Percentiles rank a stretch among this genome's conserved stretches.
phyloP scores from a whole-genome alignment of 2,888 invertebrate genomes.

The Philopedon plagiatum region DNA sequence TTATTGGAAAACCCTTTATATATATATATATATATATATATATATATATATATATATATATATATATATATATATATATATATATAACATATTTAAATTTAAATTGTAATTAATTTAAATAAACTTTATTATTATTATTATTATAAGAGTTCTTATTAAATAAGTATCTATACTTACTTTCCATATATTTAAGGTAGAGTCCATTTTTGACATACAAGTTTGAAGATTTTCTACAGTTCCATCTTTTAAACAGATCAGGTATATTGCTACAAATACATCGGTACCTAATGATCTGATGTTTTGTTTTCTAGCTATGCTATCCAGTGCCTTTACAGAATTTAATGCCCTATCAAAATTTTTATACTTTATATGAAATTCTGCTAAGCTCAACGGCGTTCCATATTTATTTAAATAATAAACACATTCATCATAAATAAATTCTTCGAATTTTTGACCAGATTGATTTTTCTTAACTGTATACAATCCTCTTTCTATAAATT shows the following conservation, averaged over 20 bases:
- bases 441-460: slow-evolving; percentile 66
- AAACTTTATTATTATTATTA: not conserved
- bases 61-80: too few species aligned
- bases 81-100: too few species aligned
- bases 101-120: too few species aligned
- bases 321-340: slow-evolving; percentile 79
- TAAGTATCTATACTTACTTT: slow-evolving; percentile 69
- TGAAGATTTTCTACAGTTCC: slow-evolving; percentile 76
- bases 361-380: slow-evolving; percentile 84
- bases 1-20: too few species aligned
- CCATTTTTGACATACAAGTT: slow-evolving; percentile 76
- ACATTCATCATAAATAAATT: slow-evolving; percentile 82
- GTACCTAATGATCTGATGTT: slow-evolving; percentile 69
- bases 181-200: slow-evolving; percentile 79
- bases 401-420: slow-evolving; percentile 86
- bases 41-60: too few species aligned
- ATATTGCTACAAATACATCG: slow-evolving; percentile 83
- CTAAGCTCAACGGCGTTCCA: slow-evolving; percentile 81
- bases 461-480: slow-evolving; percentile 42
- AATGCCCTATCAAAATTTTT: slow-evolving; percentile 79
- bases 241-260: slow-evolving; percentile 77
- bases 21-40: too few species aligned
- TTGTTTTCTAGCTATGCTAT: slow-evolving; percentile 78
- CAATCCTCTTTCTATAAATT: slow-evolving; percentile 66
- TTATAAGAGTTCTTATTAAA: not conserved